Percentiles rank a stretch among this genome's conserved stretches.
These are phyloP conservation scores for Metellina segmentata DNA, from an alignment of 2,888 invertebrate species.

Conservation along the genomic window DNA sequence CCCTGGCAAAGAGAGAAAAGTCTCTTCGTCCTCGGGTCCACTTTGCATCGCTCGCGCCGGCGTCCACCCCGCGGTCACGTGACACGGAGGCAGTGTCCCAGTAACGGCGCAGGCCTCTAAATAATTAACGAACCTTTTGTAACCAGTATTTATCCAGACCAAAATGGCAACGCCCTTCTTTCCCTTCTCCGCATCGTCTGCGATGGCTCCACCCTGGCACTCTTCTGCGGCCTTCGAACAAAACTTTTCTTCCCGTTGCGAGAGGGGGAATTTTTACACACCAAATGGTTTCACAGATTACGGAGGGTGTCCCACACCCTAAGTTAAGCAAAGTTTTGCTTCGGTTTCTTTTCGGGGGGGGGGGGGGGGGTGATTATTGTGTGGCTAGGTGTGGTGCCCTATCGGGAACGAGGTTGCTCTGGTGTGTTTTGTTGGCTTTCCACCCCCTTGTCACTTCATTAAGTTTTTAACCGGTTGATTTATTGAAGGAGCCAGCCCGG, in stretches of 20 bases:
- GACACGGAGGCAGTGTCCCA: slow-evolving; percentile 12
- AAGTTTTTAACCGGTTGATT: slow-evolving; percentile 37
- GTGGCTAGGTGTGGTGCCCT: not conserved
- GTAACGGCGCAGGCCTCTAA: slow-evolving; percentile 51
- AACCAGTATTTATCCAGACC: slow-evolving; percentile 75
- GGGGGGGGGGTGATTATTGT: no score
- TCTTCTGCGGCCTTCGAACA: slow-evolving; percentile 36
- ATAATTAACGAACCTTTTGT: slow-evolving; percentile 76
- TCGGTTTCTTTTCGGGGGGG: no score
- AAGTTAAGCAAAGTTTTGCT: not conserved
- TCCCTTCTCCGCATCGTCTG: slow-evolving; percentile 21
- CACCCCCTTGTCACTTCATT: not conserved
- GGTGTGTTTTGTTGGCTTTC: not conserved
- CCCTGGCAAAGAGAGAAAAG: not conserved
- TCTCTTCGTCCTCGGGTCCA: not conserved
- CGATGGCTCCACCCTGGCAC: slow-evolving; percentile 61
- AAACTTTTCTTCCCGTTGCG: slow-evolving; percentile 31
- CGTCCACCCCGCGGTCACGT: slow-evolving; percentile 13
- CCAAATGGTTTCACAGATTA: slow-evolving; percentile 1
- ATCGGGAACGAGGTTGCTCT: not conserved
- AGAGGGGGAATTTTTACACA: not conserved
- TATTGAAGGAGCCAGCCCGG: not conserved
- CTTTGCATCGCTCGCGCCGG: slow-evolving; percentile 24
- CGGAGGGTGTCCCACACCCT: not conserved
- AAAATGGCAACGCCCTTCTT: slow-evolving; percentile 75